Conservation (phyloP, 1,140 invertebrate species). For the Centruroides sculpturatus region DNA sequence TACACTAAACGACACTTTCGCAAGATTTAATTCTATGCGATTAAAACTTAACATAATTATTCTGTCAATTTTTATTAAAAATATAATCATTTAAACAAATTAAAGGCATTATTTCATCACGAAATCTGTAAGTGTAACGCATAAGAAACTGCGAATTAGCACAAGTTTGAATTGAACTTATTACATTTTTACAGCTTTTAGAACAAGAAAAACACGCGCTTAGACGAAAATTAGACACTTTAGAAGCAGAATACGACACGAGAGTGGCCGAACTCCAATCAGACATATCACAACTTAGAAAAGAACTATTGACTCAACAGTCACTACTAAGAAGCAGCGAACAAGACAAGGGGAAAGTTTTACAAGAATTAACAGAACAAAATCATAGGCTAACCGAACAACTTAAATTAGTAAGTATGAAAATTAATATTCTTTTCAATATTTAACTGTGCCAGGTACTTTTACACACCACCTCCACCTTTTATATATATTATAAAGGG, state of each 20-base stretch:
- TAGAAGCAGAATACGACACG: slow-evolving; percentile 78
- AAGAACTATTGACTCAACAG: slow-evolving; percentile 42
- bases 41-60: too few relatives aligned
- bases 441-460: not conserved
- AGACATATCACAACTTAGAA: slow-evolving; percentile 57
- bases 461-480: too few relatives aligned
- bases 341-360: slow-evolving; percentile 57
- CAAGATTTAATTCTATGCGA: too few relatives aligned
- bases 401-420: slow-evolving; percentile 51
- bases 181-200: slow-evolving; percentile 49
- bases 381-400: slow-evolving; percentile 75
- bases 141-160: too few relatives aligned
- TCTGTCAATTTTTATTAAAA: too few relatives aligned
- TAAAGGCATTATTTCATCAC: too few relatives aligned
- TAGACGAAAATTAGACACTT: slow-evolving; percentile 61
- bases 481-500: too few relatives aligned
- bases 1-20: too few relatives aligned
- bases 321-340: slow-evolving; percentile 51
- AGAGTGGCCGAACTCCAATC: slow-evolving; percentile 68
- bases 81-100: too few relatives aligned
- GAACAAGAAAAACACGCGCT: slow-evolving; percentile 85
- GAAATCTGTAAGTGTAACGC: too few relatives aligned
- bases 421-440: not conserved
- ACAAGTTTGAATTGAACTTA: too few relatives aligned
- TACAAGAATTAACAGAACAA: slow-evolving; percentile 75